Base-by-base conservation (phyloP, 2,113 vertebrate species). In the Sceloporus undulatus region DNA sequence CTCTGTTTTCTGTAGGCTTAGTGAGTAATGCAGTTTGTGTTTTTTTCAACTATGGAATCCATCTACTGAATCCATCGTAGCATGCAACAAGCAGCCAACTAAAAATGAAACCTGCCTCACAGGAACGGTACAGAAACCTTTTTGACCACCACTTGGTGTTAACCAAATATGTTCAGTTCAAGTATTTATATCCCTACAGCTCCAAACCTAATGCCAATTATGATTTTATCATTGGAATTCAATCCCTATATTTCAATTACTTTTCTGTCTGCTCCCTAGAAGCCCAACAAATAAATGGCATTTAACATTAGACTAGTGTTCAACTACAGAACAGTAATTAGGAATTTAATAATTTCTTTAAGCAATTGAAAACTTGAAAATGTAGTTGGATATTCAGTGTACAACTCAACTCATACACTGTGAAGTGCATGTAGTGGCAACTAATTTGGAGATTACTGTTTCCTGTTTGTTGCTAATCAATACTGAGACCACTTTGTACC, bases 401-500 rank as follows among this genome's bases (percentile, higher is more conserved):
- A 13, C 23, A 40, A 54, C 89, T 84, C 79, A 94, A 94, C 91
- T 92, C 93, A 88, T 84, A 68, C 48, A 70, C 18, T 9, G 19
- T 38, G 25, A 91, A 87, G 82, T 82, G 78, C 91, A 65, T 82
- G 38, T 88, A 87, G 89, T 93, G 91, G 92, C 93, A 95, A 87
- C 89, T 92, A 91, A 94, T 95, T 94, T 92, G 74, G 90, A 93
- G 91, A 94, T 82, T 91, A 94, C 90, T 52, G 1, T 89, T 93
- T 79, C 48, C 89, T 1, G 82, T 93, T 92, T 95, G 90, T 93
- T 89, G 93, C 90, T 92, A 76, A 82, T 77, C 71, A 91, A 78
- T 93, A 83, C 75, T 13, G 73, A 68, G 79, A 82, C 79, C 82
- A 74, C 62, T 87, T 90, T 94, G 59, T 92, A 91, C 81, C 88